Evolutionary conservation across 2,888 invertebrate genomes (phyloP).

Genomic region (Pherbina coryleti): DNA sequence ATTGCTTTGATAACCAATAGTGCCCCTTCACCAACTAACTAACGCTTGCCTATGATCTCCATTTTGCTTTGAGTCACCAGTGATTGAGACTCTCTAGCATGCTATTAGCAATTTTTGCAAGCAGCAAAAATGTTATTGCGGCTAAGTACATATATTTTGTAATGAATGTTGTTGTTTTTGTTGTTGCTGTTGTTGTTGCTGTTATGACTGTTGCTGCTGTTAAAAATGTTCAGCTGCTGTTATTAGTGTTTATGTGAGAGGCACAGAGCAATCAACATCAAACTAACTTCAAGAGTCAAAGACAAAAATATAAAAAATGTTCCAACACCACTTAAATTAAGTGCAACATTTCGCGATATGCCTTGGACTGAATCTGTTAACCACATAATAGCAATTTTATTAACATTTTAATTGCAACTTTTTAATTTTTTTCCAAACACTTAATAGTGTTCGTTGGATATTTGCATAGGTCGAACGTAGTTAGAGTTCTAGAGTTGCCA

Average conservation of each 20-base stretch:
- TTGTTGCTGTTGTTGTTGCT: background rate
- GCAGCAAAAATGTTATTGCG: background rate
- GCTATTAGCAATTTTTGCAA: constrained; percentile 13
- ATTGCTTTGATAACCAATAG: background rate
- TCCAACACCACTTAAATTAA: constrained; percentile 5
- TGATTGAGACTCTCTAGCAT: constrained; percentile 1
- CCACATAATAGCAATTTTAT: constrained; percentile 16
- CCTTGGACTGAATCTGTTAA: background rate
- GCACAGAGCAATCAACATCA: background rate
- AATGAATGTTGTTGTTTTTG: background rate
- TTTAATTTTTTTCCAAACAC: background rate
- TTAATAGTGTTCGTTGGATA: too few relatives aligned
- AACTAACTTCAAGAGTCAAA: background rate
- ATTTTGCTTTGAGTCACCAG: background rate
- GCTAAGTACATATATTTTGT: background rate
- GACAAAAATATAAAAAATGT: background rate
- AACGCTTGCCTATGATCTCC: too few relatives aligned
- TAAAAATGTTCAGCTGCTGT: constrained; percentile 20
- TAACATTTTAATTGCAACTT: constrained; percentile 13
- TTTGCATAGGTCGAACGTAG: too few relatives aligned
- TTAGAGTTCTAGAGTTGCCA: too few relatives aligned
- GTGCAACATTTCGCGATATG: background rate
- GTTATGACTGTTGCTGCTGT: background rate
- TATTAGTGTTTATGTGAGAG: constrained; percentile 5
- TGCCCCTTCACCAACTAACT: background rate